Evolutionary conservation across 2,797 vertebrate genomes (phyloP).

Genomic region (Hemibagrus guttatus): DNA sequence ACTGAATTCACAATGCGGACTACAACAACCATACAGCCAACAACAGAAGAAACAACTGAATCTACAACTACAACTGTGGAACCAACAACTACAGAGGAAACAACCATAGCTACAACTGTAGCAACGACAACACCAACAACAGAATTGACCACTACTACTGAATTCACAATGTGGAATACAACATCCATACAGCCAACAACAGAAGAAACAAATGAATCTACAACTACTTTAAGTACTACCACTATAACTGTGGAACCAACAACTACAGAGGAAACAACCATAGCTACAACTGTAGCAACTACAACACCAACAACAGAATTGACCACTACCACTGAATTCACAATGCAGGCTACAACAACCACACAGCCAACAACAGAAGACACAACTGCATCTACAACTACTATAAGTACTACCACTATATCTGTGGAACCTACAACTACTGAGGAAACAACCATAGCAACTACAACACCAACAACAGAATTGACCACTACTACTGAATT

Average conservation of each 20-base stretch:
- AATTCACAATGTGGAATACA: not conserved
- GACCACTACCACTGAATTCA: not conserved
- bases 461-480: not conserved
- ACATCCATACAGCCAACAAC: not conserved
- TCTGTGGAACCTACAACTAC: not conserved
- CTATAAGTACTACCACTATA: not conserved
- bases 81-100: not conserved
- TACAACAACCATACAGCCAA: no score
- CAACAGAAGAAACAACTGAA: no score
- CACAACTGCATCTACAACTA: no score
- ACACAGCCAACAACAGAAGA: not conserved
- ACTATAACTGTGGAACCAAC: not conserved
- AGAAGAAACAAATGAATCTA: not conserved
- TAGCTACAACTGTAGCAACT: not conserved
- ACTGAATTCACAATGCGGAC: no score
- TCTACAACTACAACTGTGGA: no score
- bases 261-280: not conserved
- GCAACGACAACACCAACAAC: not conserved
- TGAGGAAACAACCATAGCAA: not conserved
- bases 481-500: not conserved
- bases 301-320: not conserved
- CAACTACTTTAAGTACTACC: accelerated
- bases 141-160: not conserved
- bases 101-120: not conserved
- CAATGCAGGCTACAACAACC: not conserved